These are phyloP conservation scores for Heliopora coerulea DNA, from an alignment of 92 coral and sea anemone species.

Conservation along the genomic window DNA sequence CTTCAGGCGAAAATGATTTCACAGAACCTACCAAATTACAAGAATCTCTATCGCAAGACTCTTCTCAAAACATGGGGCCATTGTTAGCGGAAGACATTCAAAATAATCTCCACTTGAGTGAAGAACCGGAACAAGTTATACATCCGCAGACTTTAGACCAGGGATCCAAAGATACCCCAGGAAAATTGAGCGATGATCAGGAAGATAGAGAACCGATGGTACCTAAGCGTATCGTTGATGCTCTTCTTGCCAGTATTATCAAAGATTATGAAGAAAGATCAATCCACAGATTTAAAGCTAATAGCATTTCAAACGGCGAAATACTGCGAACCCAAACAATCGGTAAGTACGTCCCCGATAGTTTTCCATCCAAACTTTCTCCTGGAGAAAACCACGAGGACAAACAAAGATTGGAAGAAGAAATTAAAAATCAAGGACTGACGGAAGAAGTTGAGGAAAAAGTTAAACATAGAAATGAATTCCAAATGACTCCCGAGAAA, in stretches of 20 bases:
- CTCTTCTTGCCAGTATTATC: not conserved
- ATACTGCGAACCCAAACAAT: not conserved
- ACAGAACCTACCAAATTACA: no score
- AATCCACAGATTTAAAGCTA: not conserved
- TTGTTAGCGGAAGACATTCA: no score
- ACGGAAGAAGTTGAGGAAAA: not conserved
- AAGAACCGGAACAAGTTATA: no score
- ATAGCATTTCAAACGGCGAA: not conserved
- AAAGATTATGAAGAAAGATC: constrained; percentile 3
- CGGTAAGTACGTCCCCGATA: not conserved
- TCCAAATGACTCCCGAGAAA: not conserved
- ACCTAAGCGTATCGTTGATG: constrained; percentile 21
- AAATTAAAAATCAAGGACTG: not conserved
- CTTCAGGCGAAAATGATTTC: no score
- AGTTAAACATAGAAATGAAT: not conserved
- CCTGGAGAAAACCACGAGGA: not conserved
- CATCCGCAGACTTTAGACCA: no score
- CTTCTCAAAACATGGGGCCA: no score
- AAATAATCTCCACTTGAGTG: no score
- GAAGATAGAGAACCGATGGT: constrained; percentile 19
- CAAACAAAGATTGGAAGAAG: not conserved
- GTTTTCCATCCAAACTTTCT: not conserved
- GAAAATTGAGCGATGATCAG: not conserved
- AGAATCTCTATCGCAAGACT: no score
- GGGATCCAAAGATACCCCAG: not conserved